Percentiles rank a stretch among this genome's conserved stretches.
Evolutionary conservation across 2,113 vertebrate genomes (phyloP).

Genomic region (Macroglossus sobrinus): DNA sequence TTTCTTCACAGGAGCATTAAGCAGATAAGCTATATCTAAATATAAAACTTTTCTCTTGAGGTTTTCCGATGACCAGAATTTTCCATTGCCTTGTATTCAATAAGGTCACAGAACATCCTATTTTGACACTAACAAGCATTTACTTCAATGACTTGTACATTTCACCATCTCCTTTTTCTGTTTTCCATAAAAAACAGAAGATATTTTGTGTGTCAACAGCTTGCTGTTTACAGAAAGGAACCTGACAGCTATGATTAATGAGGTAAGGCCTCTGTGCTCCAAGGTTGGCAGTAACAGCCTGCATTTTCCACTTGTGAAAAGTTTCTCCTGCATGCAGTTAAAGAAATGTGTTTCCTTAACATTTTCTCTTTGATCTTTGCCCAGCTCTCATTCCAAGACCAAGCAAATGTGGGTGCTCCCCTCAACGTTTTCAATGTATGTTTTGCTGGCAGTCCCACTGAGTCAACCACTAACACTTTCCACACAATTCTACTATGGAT

Average conservation of each 20-base stretch:
- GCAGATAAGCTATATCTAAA: not conserved
- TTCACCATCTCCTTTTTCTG: not conserved
- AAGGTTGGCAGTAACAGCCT: constrained; percentile 3
- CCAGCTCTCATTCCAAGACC: constrained; percentile 56
- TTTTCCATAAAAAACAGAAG: constrained; percentile 1
- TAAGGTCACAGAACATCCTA: not conserved
- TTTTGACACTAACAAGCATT: not conserved
- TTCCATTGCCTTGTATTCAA: not conserved
- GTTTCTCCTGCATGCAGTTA: constrained; percentile 56
- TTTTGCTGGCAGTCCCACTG: constrained; percentile 24
- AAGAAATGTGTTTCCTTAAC: constrained; percentile 64
- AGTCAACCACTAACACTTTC: constrained; percentile 50
- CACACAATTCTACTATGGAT: constrained; percentile 26
- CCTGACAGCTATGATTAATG: constrained; percentile 63
- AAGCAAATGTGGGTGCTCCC: not conserved
- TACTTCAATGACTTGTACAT: not conserved
- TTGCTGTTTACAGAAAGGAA: constrained; percentile 47
- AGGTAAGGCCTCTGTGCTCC: constrained; percentile 38
- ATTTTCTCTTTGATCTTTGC: constrained; percentile 63
- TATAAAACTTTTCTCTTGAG: not conserved
- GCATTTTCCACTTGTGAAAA: constrained; percentile 69
- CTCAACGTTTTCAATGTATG: constrained; percentile 53
- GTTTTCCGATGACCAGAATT: not conserved
- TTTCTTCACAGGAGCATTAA: not conserved
- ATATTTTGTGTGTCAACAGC: constrained; percentile 48